Evolutionary conservation across 2,113 vertebrate genomes (phyloP), one percentile per base, ranked within the genome.

Genomic region (Ceyx margarethae): DNA sequence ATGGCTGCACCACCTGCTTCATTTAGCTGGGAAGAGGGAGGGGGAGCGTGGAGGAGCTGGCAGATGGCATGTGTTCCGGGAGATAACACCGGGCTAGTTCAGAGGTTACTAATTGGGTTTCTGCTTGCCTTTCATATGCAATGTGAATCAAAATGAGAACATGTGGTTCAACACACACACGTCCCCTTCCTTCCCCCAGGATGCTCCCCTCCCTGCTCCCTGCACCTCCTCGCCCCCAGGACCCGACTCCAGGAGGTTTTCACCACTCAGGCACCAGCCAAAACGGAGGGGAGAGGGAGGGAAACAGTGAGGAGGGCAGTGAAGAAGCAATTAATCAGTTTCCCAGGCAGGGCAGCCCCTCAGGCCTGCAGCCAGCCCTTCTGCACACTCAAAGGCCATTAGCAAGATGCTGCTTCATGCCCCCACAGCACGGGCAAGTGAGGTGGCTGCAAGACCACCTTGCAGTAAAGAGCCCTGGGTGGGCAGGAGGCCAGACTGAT

Each of bases 71-170:
- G 79, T 96, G 94, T 61, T 96, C 90, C 76, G 4, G 13, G 79
- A 96, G 96, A 97, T 93, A 97, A 94, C 81, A 60, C 3, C 0
- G 66, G 87, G 69, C 22, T 15, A 92, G 96, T 90, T 97, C 97
- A 97, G 78, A 94, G 97, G 96, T 95, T 83, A 92, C 95, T 95
- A 96, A 97, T 88, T 97, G 96, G 81, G 82, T 96, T 97, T 95
- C 88, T 95, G 91, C 91, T 94, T 83, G 83, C 91, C 53, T 91
- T 96, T 97, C 74, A n/a, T 91, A 76, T 75, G 88, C 81, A 79
- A 11, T 46, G 72, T 0, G 18, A 95, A 89, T 93, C 69, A 74
- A 93, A 93, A 79, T 64, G 84, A 90, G 90, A 96, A 87, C 81
- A 87, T 31, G 89, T 22, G 22, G 68, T 61, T 83, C 71, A 54